Evolutionary conservation across 2,888 invertebrate species (phyloP).

Genomic region (Torymus texanus): DNA sequence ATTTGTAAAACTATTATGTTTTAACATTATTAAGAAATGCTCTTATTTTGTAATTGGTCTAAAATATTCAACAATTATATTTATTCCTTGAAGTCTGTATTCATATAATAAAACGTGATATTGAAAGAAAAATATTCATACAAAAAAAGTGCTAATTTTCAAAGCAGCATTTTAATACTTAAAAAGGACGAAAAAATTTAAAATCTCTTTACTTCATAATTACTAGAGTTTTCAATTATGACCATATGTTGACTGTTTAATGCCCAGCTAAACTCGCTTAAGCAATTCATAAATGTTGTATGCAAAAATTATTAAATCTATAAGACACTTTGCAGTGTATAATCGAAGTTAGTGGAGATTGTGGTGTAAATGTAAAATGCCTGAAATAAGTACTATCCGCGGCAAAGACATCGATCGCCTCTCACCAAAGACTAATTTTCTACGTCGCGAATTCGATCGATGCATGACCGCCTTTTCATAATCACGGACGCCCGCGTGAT

Average conservation of each 20-base stretch:
- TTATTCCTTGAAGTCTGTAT: too few relatives aligned
- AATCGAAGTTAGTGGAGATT: neutral
- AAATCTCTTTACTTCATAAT: neutral
- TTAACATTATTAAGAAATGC: too few relatives aligned
- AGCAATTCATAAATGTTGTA: too few relatives aligned
- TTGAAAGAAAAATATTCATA: too few relatives aligned
- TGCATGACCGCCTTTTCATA: slow-evolving; percentile 27
- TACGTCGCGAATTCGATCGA: slow-evolving; percentile 25
- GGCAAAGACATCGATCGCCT: slow-evolving; percentile 42
- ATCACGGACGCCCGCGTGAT: neutral
- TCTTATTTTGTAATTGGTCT: too few relatives aligned
- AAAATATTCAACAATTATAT: too few relatives aligned
- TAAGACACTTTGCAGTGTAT: slow-evolving; percentile 4
- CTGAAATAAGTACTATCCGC: slow-evolving; percentile 30
- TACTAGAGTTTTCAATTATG: neutral
- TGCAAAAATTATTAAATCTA: too few relatives aligned
- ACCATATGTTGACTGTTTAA: neutral
- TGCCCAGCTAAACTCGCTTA: too few relatives aligned
- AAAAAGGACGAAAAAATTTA: neutral
- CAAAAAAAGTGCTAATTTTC: too few relatives aligned
- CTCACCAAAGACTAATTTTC: slow-evolving; percentile 11
- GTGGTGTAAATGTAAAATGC: slow-evolving; percentile 16
- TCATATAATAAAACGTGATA: too few relatives aligned
- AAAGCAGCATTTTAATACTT: too few relatives aligned
- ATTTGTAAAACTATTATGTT: neutral